Evolutionary conservation across 2,113 vertebrate genomes (phyloP), one percentile per base, ranked within the genome.

Genomic region (Mungos mungo): DNA sequence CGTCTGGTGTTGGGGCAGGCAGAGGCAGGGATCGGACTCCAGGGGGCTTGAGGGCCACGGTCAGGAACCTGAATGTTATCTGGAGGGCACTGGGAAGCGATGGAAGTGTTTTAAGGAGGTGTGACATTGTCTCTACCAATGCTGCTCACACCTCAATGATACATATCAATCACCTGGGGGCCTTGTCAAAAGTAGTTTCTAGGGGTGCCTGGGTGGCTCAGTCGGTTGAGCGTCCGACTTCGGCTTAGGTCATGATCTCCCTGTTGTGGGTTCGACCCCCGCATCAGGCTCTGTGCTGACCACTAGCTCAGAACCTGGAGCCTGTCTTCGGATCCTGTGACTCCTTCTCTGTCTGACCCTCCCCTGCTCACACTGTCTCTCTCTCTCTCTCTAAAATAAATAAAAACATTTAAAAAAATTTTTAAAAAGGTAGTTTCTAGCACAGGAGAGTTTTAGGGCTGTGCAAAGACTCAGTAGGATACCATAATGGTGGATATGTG

Each of bases 371-470:
- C 41, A 4, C 41, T 41, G 41, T 41, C 41, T 41, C 41, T 41
- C 41, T 41, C 41, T 41, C 41, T 41, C 41, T 41, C 41, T 41
- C 41, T 41, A 41, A 4, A 41, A 41, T 41, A 41, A 41, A 41
- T 41, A 41, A 41, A 41, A 41, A 41, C 41, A 41, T 41, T 41
- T 5, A 5, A 5, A 41, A 41, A 41, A 41, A 41, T 41, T 41
- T 41, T 41, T 41, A 41, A 41, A 57, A 96, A 95, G 95, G 27
- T 38, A 45, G 8, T 68, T 82, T 79, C 54, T 90, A 57, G 82
- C 63, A 35, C 31, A 69, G 81, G 83, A 84, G 65, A 69, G 60
- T 93, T 95, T 96, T 52, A 96, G 74, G 65, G 96, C 92, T 88
- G 74, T 45, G 50, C 88, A 88, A 93, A 84, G 65, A 60, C 54